phyloP scores from a whole-genome alignment of 2,888 invertebrate species.

The Pherbina coryleti region DNA sequence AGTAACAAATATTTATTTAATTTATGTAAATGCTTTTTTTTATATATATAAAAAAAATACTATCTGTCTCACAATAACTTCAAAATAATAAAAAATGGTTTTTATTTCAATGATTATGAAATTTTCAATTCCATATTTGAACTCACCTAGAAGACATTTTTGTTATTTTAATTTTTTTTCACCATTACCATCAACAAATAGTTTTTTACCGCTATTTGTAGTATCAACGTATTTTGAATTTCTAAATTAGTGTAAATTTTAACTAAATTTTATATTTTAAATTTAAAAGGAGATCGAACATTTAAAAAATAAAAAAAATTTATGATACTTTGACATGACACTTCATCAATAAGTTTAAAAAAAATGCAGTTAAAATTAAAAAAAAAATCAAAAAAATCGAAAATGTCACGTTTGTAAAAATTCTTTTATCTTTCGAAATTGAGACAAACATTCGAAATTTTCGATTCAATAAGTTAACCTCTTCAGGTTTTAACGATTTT shows the following conservation, averaged over 20 bases:
- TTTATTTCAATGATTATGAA: slow-evolving; percentile 13
- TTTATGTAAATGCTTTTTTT: background rate
- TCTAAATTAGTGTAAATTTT: background rate
- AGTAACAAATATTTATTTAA: background rate
- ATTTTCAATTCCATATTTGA: slow-evolving; percentile 24
- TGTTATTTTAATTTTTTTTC: background rate
- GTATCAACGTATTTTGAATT: no score
- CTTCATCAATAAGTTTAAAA: no score
- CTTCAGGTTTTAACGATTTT: no score
- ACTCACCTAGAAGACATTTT: slow-evolving; percentile 23
- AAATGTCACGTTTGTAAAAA: no score
- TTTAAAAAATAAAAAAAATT: background rate
- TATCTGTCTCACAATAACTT: background rate
- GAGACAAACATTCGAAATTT: no score
- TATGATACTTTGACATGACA: background rate
- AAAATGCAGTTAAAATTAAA: no score
- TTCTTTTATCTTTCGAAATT: no score
- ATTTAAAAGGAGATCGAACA: background rate
- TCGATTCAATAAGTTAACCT: no score
- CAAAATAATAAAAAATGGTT: background rate
- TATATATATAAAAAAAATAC: background rate
- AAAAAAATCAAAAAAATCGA: no score
- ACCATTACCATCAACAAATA: background rate
- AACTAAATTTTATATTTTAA: background rate
- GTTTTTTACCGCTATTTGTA: background rate